Base-by-base conservation (phyloP, 2,888 invertebrate genomes). In the Synergus umbraculus region DNA sequence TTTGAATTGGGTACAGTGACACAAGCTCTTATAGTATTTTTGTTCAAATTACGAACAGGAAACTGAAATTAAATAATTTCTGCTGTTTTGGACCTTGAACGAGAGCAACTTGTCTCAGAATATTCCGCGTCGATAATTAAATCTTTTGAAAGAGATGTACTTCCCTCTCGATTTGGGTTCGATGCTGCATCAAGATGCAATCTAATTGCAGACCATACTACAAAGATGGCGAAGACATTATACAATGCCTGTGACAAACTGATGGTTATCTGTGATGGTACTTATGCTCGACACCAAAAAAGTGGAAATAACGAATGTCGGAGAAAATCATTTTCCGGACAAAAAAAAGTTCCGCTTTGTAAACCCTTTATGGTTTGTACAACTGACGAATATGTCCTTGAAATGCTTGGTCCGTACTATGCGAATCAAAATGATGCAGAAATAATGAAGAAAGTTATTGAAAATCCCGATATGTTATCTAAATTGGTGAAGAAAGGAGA, bases 341-440 rank as follows among this genome's bases (percentile, higher is more conserved):
- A 86, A 65, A 87, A 86, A 65, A 84, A 85, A 76, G 78, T 77
- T 46, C 82, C 83, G n/a, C 76, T 87, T 0, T 85, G 84, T 67
- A 86, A 86, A 69, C 85, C 84, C 15, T 87, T 86, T 78, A 86
- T 85, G 4, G 81, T 87, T 58, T 86, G 85, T 76, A 81, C 84
- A 7, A 85, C 85, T 4, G 78, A 86, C 78, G 82, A 83, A 10
- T 85, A 79, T 54, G 76, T 87, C n/a, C 76, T 86, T 15, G 84
- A 86, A 79, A 79, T 86, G 73, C 46, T 78, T 43, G 86, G 85
- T 2, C 83, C 85, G 2, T 86, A 76, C 58, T 18, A 78, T n/a
- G 84, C 78, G 46, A 88, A 77, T 80, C 69, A 79, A 76, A 87
- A 84, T 82, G 86, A 87, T 78, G 85, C 86, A 37, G 46, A 44